phyloP scores from a whole-genome alignment of 2,797 vertebrate genomes.

The Menidia menidia region DNA sequence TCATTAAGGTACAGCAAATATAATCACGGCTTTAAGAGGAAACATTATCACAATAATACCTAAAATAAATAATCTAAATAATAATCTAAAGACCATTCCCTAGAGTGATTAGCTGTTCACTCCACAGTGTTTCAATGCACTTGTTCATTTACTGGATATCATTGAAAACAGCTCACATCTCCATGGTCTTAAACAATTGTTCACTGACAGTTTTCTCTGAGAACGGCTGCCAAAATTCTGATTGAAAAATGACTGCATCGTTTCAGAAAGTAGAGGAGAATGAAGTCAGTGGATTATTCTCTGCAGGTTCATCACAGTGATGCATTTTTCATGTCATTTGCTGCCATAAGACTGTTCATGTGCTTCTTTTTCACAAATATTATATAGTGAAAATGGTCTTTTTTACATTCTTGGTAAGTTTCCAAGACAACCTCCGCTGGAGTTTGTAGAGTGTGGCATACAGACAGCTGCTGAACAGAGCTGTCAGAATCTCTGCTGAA shows the following conservation, averaged over 20 bases:
- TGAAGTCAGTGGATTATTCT: background rate
- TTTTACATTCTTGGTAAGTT: background rate
- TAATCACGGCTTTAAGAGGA: background rate
- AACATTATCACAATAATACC: background rate
- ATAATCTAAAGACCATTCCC: constrained; percentile 7
- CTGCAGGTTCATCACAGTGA: background rate
- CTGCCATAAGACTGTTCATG: background rate
- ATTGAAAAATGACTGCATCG: background rate
- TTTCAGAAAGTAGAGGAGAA: background rate
- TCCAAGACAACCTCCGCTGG: background rate
- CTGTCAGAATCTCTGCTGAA: constrained; percentile 8
- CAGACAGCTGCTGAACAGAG: constrained; percentile 13
- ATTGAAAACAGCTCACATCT: background rate
- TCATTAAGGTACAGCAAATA: background rate
- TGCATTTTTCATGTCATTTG: background rate
- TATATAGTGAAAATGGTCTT: background rate
- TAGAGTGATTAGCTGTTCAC: constrained; percentile 7
- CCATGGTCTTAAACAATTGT: background rate
- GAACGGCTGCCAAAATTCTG: background rate
- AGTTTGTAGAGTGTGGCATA: constrained; percentile 10
- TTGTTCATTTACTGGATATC: background rate
- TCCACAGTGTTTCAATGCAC: constrained; percentile 1
- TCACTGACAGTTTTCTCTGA: background rate
- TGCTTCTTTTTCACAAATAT: background rate
- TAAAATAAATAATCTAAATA: constrained; percentile 17